Evolutionary conservation across 2,888 invertebrate species (phyloP).

Genomic region (Prosapia bicincta): DNA sequence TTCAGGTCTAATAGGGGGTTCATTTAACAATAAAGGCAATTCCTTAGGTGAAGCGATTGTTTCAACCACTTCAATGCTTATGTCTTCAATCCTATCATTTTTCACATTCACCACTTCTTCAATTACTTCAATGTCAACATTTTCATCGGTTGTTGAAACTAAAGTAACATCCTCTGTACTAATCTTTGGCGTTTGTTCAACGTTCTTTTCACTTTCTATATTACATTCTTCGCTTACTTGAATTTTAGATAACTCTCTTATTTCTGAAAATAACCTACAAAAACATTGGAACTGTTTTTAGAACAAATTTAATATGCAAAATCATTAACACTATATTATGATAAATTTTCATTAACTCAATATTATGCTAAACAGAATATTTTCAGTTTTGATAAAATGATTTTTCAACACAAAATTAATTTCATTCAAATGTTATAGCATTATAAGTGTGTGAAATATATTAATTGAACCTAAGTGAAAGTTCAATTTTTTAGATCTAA

Average conservation of each 20-base stretch:
- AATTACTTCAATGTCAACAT: constrained; percentile 38
- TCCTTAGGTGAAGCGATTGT: constrained; percentile 27
- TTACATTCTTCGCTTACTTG: not conserved
- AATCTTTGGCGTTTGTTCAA: not conserved
- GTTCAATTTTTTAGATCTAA: too few relatives aligned
- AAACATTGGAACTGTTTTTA: too few relatives aligned
- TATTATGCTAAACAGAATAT: too few relatives aligned
- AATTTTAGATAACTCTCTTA: not conserved
- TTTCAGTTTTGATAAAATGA: too few relatives aligned
- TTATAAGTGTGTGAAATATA: too few relatives aligned
- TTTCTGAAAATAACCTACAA: not conserved
- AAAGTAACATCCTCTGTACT: not conserved
- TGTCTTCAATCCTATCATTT: constrained; percentile 20
- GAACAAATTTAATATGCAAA: too few relatives aligned
- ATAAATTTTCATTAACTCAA: too few relatives aligned
- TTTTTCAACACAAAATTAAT: too few relatives aligned
- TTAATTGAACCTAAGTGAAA: too few relatives aligned
- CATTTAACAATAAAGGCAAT: not conserved
- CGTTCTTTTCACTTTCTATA: not conserved
- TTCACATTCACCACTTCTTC: constrained; percentile 22
- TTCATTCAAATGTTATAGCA: too few relatives aligned
- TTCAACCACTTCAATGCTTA: constrained; percentile 31
- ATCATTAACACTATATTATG: too few relatives aligned
- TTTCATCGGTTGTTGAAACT: not conserved
- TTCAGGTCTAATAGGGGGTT: not conserved